These are phyloP conservation scores for Falco naumanni DNA, from an alignment of 2,797 vertebrate genomes.

Conservation along the genomic window DNA sequence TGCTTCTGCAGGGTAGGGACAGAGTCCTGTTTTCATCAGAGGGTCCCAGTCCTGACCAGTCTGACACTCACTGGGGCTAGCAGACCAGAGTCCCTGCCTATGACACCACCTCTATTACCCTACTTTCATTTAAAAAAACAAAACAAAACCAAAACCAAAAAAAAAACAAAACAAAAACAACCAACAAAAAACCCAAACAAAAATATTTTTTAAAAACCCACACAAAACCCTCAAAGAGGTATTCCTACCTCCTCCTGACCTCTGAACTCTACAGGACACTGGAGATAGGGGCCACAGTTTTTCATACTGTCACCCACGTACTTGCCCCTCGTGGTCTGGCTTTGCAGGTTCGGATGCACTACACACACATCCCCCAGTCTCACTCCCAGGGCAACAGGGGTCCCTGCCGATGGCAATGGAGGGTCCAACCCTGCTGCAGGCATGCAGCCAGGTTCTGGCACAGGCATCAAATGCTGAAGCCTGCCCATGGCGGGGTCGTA, in stretches of 20 bases:
- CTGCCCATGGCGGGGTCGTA: background rate
- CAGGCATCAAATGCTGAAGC: rapidly evolving
- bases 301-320: background rate
- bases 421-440: background rate
- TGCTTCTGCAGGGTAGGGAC: background rate
- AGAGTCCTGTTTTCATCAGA: background rate
- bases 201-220: background rate
- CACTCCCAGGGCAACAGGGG: background rate
- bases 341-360: background rate
- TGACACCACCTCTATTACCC: background rate
- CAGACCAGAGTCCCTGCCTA: background rate
- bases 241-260: background rate
- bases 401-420: background rate
- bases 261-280: background rate
- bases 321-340: background rate
- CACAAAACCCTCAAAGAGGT: background rate
- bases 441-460: background rate
- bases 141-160: background rate
- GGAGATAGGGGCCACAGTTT: background rate
- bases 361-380: background rate
- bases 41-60: background rate
- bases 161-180: background rate
- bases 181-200: background rate
- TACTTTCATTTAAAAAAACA: background rate
- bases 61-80: background rate